Evolutionary conservation across 2,888 invertebrate species (phyloP).

Genomic region (Apodemia zela): DNA sequence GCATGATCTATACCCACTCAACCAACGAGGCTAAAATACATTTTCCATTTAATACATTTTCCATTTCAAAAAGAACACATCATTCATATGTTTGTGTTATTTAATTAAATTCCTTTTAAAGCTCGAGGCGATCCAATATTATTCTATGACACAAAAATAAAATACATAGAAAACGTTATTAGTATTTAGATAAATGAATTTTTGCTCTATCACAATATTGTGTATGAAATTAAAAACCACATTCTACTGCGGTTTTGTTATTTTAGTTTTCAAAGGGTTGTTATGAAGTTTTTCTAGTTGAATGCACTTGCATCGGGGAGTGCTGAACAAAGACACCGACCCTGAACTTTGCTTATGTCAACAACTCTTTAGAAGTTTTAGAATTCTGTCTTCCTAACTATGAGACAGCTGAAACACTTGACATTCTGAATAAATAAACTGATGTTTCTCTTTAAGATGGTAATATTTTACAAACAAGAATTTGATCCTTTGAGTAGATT

Average conservation of each 20-base stretch:
- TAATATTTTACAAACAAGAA: background rate
- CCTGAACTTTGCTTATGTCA: constrained; percentile 43
- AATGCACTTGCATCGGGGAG: constrained; percentile 42
- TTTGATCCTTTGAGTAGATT: background rate
- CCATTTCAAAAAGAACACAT: too few species aligned
- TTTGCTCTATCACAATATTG: constrained; percentile 1
- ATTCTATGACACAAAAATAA: background rate
- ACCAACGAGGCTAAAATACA: too few species aligned
- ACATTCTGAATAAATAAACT: constrained; percentile 6
- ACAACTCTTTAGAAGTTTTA: constrained; percentile 15
- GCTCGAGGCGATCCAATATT: background rate
- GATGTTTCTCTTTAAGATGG: background rate
- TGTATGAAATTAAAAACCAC: constrained; percentile 5
- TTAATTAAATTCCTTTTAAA: background rate
- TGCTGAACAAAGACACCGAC: constrained; percentile 45
- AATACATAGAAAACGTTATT: constrained; percentile 1
- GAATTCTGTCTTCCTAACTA: constrained; percentile 9
- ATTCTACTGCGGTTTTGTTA: constrained; percentile 4
- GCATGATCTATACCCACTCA: too few species aligned
- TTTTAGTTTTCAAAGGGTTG: constrained; percentile 5
- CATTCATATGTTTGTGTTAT: too few species aligned
- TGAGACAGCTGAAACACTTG: constrained; percentile 6
- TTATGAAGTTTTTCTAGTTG: constrained; percentile 39
- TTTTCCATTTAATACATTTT: too few species aligned
- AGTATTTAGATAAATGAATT: constrained; percentile 5